Evolutionary conservation across 2,113 vertebrate species (phyloP).

Genomic region (Hypocryptadius cinnamomeus): DNA sequence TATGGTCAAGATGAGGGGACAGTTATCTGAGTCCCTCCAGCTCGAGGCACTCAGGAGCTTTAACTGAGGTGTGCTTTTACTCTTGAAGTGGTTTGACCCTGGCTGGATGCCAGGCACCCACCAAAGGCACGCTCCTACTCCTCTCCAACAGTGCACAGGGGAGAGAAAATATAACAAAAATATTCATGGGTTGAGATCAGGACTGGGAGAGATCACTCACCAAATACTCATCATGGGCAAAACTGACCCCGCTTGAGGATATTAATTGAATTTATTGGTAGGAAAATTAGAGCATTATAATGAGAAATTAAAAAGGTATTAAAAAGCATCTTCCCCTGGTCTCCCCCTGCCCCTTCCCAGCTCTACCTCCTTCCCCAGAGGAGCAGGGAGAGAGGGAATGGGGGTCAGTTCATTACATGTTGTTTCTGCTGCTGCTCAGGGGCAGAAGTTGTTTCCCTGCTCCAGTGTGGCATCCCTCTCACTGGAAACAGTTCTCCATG

Average conservation of each 20-base stretch:
- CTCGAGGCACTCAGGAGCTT: not conserved
- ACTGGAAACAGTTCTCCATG: not conserved
- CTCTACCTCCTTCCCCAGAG: not conserved
- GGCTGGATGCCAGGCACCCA: not conserved
- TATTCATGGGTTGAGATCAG: not conserved
- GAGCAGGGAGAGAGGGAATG: not conserved
- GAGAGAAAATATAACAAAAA: not conserved
- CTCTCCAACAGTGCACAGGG: not conserved
- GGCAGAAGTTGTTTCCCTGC: not conserved
- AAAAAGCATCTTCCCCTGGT: not conserved
- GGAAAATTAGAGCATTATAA: not conserved
- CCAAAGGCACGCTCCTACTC: not conserved
- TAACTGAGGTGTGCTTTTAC: not conserved
- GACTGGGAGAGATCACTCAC: not conserved
- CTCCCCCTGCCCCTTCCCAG: not conserved
- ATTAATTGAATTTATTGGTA: not conserved
- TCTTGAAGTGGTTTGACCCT: not conserved
- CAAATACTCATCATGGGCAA: not conserved
- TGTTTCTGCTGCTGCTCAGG: not conserved
- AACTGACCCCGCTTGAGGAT: not conserved
- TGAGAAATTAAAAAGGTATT: not conserved
- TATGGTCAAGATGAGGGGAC: not conserved
- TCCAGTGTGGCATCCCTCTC: not conserved
- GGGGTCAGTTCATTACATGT: fast-evolving
- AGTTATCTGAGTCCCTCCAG: not conserved